Conservation (phyloP, 2,888 invertebrate genomes). For the Nipponacmea schrenckii region DNA sequence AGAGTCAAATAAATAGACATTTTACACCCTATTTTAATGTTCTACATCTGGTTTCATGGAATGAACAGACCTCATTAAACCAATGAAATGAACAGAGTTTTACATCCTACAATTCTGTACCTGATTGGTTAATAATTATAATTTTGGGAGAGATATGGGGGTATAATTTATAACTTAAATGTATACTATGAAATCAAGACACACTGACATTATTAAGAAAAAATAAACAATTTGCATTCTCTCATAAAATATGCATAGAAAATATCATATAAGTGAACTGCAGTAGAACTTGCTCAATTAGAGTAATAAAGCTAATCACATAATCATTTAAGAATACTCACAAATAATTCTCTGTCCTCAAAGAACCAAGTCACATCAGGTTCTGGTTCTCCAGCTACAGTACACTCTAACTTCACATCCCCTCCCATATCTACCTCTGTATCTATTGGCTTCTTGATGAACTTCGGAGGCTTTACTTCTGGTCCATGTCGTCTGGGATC, state of each 20-base stretch:
- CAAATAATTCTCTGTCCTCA: slow-evolving; percentile 46
- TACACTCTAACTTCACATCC: slow-evolving; percentile 59
- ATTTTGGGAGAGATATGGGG: too few relatives aligned
- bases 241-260: too few relatives aligned
- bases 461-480: slow-evolving; percentile 40
- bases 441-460: slow-evolving; percentile 52
- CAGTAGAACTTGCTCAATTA: neutral
- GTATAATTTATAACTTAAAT: too few relatives aligned
- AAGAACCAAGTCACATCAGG: slow-evolving; percentile 64
- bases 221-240: too few relatives aligned
- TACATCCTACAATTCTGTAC: too few relatives aligned
- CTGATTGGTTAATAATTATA: too few relatives aligned
- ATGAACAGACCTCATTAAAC: too few relatives aligned
- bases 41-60: too few relatives aligned
- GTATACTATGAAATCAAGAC: too few relatives aligned
- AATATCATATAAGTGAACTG: neutral
- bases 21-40: neutral
- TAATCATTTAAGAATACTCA: slow-evolving; percentile 21
- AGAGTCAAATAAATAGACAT: neutral
- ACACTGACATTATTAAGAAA: too few relatives aligned
- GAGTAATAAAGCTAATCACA: neutral
- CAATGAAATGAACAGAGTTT: too few relatives aligned
- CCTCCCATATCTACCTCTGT: slow-evolving; percentile 46
- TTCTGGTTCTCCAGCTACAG: slow-evolving; percentile 62
- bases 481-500: slow-evolving; percentile 41